phyloP scores from a whole-genome alignment of 2,888 invertebrate species.

The Brenthis daphne region DNA sequence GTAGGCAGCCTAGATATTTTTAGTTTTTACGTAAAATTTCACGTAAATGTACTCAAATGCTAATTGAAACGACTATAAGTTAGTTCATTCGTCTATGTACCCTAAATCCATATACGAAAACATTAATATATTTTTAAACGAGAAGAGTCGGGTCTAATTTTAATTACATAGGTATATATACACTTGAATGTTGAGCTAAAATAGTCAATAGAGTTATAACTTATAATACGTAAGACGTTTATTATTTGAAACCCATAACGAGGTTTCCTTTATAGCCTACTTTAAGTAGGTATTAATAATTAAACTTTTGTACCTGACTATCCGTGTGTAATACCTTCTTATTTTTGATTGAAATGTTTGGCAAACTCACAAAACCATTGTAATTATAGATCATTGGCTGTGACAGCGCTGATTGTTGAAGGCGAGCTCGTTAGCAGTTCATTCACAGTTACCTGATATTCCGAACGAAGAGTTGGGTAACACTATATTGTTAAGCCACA shows the following conservation, averaged over 20 bases:
- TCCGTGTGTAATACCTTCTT: constrained; percentile 30
- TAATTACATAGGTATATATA: neutral
- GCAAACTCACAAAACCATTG: constrained; percentile 39
- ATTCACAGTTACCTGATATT: constrained; percentile 60
- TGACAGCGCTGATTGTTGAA: constrained; percentile 37
- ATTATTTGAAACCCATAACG: too few species aligned
- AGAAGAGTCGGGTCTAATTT: neutral
- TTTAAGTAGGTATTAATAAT: neutral
- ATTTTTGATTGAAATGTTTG: constrained; percentile 41
- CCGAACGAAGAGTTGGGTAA: constrained; percentile 68
- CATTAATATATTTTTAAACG: neutral
- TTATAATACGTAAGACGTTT: neutral
- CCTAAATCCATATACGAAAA: neutral
- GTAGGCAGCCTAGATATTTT: too few species aligned
- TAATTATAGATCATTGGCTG: constrained; percentile 41
- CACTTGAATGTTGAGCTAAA: neutral
- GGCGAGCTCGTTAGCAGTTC: constrained; percentile 40
- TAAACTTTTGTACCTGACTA: constrained; percentile 11
- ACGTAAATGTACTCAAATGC: too few species aligned
- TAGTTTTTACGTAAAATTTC: too few species aligned
- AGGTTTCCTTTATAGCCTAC: too few species aligned
- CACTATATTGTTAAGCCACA: constrained; percentile 52
- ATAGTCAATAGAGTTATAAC: neutral
- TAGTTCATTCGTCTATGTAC: too few species aligned
- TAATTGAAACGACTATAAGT: too few species aligned